Evolutionary conservation across 2,888 invertebrate species (phyloP).

Genomic region (Ophonus ardosiacus): DNA sequence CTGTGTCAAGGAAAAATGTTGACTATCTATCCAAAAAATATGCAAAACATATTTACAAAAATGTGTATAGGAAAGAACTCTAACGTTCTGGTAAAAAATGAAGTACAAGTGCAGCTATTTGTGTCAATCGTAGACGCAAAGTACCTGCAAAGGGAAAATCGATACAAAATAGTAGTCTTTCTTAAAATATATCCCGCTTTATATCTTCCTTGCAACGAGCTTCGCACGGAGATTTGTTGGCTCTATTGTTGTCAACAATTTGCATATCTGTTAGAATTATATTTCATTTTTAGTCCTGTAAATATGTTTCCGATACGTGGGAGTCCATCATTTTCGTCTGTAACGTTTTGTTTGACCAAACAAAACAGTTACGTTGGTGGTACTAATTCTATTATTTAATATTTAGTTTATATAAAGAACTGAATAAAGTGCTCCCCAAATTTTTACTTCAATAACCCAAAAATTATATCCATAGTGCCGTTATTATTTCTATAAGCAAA

Average conservation of each 20-base stretch:
- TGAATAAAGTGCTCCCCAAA: neutral
- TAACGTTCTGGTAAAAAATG: conserved; percentile 9
- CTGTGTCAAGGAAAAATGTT: neutral
- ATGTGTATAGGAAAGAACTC: neutral
- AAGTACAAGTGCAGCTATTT: conserved; percentile 37
- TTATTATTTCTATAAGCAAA: too few relatives aligned
- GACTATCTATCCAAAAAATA: neutral
- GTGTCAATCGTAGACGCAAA: conserved; percentile 36
- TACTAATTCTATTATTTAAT: neutral
- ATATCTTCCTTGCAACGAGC: conserved; percentile 3
- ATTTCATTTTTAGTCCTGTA: conserved; percentile 7
- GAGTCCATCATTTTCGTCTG: neutral
- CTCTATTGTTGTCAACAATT: conserved; percentile 12
- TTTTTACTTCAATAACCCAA: neutral
- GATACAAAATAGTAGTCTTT: conserved; percentile 32
- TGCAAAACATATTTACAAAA: neutral
- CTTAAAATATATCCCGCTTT: conserved; percentile 39
- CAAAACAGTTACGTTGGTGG: neutral
- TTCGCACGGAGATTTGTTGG: neutral
- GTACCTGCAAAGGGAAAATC: conserved; percentile 41
- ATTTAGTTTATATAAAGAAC: neutral
- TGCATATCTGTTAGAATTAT: conserved; percentile 14
- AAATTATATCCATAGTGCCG: too few relatives aligned
- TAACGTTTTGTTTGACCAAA: neutral
- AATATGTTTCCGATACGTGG: conserved; percentile 1